Conservation (phyloP, 2,888 invertebrate species). For the Watsonalla cultraria region DNA sequence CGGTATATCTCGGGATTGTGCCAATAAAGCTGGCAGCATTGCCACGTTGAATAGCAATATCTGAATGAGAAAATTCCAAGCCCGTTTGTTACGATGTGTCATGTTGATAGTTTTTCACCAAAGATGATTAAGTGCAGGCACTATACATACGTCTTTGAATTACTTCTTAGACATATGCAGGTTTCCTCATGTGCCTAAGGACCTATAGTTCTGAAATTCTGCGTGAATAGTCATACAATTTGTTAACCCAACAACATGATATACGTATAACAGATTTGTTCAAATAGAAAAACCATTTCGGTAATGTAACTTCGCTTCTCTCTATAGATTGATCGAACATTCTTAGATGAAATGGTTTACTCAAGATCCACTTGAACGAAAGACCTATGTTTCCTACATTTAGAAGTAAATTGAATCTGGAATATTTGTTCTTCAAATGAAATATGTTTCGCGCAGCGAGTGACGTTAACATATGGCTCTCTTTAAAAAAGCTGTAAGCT, state of each 20-base stretch:
- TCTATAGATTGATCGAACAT: background rate
- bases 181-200: no score
- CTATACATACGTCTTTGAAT: no score
- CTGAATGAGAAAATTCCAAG: no score
- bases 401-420: background rate
- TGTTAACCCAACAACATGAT: background rate
- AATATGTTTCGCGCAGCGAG: conserved; percentile 5
- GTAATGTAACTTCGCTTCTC: background rate
- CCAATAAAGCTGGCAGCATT: no score
- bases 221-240: no score
- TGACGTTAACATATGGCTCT: conserved; percentile 30
- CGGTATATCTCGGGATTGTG: no score
- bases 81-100: no score
- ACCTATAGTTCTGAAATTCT: no score
- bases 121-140: no score
- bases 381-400: background rate
- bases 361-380: background rate
- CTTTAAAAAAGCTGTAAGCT: conserved; percentile 21
- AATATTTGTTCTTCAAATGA: background rate
- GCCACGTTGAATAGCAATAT: no score
- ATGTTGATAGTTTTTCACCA: no score
- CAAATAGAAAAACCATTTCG: background rate
- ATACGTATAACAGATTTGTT: background rate
- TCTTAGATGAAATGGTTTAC: background rate
- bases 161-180: no score